Evolutionary conservation across 2,113 vertebrate genomes (phyloP), one percentile per base, ranked within the genome.

Genomic region (Azemiops feae): DNA sequence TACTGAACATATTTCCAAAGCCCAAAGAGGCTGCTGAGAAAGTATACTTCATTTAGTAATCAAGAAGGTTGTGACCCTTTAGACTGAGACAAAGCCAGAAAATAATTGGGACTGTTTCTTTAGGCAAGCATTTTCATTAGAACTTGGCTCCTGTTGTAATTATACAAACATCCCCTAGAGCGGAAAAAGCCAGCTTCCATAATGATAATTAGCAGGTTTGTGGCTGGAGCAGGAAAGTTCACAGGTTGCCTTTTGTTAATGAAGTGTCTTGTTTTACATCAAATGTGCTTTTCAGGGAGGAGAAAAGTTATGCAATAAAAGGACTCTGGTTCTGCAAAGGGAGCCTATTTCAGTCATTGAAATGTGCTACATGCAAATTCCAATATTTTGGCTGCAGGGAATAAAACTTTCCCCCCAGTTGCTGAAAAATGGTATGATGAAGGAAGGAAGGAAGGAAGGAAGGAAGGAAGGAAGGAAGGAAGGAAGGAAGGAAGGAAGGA

Each of bases 101-200:
- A n/a, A 22, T 53, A 95, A 93, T 27, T 94, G 39, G 87, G 60
- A 93, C 60, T 1, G 1, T 85, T 95, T 91, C 93, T 94, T 93
- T 20, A 94, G 47, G 45, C 60, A 81, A 89, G 50, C 25, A 50
- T 52, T 92, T 93, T 93, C n/a, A 16, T 52, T 90, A 81, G 50
- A 89, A 10, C 0, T 2, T 45, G 88, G 30, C 87, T 94, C 47
- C 34, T 93, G 91, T 94, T 94, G 53, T 88, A 92, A 92, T 74
- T 53, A 69, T 22, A 88, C 85, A 64, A 92, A 53, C 47, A 52
- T 69, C 47, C 86, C 60, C 87, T 88, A 74, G 54, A 88, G 91
- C 86, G 1, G 45, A n/a, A 88, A 81, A 39, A 43, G 47, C 47
- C 16, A 39, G 54, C 30, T 88, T 92, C 50, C 43, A 92, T 81